These are phyloP conservation scores for Metellina segmentata DNA, from an alignment of 2,888 invertebrate species.

Conservation along the genomic window DNA sequence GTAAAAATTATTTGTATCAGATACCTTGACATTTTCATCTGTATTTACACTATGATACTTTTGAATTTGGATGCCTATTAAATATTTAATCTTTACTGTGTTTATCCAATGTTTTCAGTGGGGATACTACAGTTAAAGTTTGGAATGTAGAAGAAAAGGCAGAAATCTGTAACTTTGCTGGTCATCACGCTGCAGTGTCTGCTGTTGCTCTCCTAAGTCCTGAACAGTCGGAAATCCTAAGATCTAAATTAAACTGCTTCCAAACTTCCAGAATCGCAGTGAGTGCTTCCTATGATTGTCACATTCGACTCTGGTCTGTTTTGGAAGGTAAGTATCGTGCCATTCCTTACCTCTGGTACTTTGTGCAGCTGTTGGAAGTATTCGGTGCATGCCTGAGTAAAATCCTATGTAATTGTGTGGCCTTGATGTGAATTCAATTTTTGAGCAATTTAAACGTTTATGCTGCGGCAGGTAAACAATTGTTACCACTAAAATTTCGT, in stretches of 20 bases:
- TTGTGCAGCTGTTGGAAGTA: too few relatives aligned
- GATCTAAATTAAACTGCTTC: conserved; percentile 63
- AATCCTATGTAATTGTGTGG: too few relatives aligned
- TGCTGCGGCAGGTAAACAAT: too few relatives aligned
- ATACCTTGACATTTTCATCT: too few relatives aligned
- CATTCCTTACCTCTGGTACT: too few relatives aligned
- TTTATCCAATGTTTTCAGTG: conserved; percentile 61
- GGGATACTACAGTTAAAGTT: conserved; percentile 78
- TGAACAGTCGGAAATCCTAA: conserved; percentile 77
- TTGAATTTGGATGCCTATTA: not conserved
- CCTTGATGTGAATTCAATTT: too few relatives aligned
- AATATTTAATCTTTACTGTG: not conserved
- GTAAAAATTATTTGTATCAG: too few relatives aligned
- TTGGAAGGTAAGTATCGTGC: conserved; percentile 78
- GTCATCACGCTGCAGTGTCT: conserved; percentile 77
- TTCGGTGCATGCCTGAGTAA: too few relatives aligned
- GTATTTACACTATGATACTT: too few relatives aligned
- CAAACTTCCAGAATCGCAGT: conserved; percentile 78
- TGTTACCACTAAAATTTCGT: too few relatives aligned
- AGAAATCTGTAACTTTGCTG: conserved; percentile 75
- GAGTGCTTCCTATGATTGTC: conserved; percentile 80
- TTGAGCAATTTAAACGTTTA: too few relatives aligned
- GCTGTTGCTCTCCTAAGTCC: conserved; percentile 78
- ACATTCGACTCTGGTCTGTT: conserved; percentile 80
- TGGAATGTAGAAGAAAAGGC: conserved; percentile 74